Conservation (phyloP, 2,113 vertebrate species). For the Gila orcuttii region DNA sequence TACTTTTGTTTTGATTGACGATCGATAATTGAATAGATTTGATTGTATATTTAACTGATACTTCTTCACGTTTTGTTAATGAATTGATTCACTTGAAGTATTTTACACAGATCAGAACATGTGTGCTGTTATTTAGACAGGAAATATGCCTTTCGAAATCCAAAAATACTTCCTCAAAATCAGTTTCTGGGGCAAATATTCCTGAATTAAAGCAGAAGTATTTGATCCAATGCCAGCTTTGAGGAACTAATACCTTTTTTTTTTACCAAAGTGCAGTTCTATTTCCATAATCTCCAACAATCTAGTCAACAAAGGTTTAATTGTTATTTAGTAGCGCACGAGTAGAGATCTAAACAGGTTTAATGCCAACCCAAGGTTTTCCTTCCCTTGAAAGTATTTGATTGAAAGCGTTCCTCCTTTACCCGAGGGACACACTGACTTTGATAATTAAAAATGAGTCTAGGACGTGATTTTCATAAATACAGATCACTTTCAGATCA, state of each 20-base stretch:
- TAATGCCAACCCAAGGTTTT: neutral
- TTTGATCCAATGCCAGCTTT: slow-evolving; percentile 6
- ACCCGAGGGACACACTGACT: neutral
- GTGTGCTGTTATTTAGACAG: neutral
- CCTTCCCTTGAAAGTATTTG: slow-evolving; percentile 46
- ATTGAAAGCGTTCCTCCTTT: slow-evolving; percentile 3
- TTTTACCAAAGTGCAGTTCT: slow-evolving; percentile 49
- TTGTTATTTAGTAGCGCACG: slow-evolving; percentile 52
- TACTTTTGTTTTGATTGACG: neutral
- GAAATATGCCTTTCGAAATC: neutral
- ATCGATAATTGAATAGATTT: neutral
- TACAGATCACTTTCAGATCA: slow-evolving; percentile 21
- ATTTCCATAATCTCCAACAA: slow-evolving; percentile 54
- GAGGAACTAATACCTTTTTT: slow-evolving; percentile 23
- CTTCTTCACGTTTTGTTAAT: neutral
- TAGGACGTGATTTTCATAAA: neutral
- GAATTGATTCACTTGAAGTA: neutral
- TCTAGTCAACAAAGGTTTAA: slow-evolving; percentile 61
- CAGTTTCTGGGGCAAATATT: neutral
- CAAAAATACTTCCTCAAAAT: neutral
- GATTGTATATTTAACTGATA: neutral
- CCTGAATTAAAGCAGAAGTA: neutral
- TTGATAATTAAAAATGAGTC: slow-evolving; percentile 27
- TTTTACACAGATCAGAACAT: neutral
- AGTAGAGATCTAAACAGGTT: neutral